Evolutionary conservation across 2,888 invertebrate genomes (phyloP).

Genomic region (Stenoptilia bipunctidactyla): DNA sequence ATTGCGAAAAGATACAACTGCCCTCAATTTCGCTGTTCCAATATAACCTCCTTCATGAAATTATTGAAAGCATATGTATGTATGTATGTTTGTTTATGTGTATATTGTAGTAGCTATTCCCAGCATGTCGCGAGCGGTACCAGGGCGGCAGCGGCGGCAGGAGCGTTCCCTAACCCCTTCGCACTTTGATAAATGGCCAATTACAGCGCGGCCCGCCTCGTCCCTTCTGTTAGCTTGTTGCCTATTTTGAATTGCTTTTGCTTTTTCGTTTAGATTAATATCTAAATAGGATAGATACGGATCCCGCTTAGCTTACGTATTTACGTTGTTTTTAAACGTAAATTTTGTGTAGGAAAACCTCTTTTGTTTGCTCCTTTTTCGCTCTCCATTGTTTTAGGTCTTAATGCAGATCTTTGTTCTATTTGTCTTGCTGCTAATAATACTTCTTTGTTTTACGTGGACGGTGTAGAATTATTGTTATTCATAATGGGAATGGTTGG

Average conservation of each 20-base stretch:
- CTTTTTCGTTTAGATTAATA: constrained; percentile 72
- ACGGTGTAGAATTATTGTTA: constrained; percentile 14
- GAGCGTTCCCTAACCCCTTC: constrained; percentile 67
- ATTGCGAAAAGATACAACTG: too few species aligned
- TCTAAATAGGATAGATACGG: constrained; percentile 72
- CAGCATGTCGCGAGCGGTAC: constrained; percentile 30
- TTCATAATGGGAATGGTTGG: constrained; percentile 6
- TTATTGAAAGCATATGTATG: neutral
- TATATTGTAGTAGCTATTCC: constrained; percentile 22
- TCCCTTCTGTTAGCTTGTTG: constrained; percentile 71
- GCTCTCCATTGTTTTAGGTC: constrained; percentile 46
- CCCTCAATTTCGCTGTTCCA: too few species aligned
- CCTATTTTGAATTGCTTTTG: constrained; percentile 71
- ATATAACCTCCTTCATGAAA: neutral
- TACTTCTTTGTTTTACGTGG: constrained; percentile 32
- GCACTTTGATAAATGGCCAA: constrained; percentile 73
- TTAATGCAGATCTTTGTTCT: constrained; percentile 38
- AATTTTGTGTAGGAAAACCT: constrained; percentile 41
- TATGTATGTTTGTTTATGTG: constrained; percentile 20
- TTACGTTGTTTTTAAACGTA: constrained; percentile 71
- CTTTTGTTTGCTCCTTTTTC: constrained; percentile 45
- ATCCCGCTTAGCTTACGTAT: constrained; percentile 61
- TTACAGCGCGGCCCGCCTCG: constrained; percentile 61
- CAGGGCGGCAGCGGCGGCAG: constrained; percentile 47
- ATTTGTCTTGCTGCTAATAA: constrained; percentile 22